Base-by-base conservation (phyloP, 2,888 invertebrate genomes). In the Catocala sponsa region DNA sequence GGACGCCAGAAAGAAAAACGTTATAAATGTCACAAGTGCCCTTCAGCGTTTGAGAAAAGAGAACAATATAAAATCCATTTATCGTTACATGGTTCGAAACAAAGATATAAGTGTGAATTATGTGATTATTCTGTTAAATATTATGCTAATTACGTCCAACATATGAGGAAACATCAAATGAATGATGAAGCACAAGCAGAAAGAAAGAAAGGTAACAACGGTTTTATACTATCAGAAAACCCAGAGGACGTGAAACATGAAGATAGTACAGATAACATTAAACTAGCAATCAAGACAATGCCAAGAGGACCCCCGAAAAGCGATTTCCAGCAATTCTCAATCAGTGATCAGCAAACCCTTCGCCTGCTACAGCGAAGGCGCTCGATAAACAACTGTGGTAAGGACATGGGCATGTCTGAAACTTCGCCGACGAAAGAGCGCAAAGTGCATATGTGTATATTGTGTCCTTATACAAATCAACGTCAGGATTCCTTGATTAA, bases 81-180 rank as follows among this genome's bases (percentile, higher is more conserved):
- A 74, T 96, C 97, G 13, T 91, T 98, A 49, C 98, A 98, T 83
- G 98, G 98, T 4, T 97, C 98, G 0, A 96, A 97, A 79, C 97
- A 98, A 86, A 95, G 97, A 65, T 98, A 97, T 86, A 96, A 96
- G 76, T 98, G 98, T 91, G 96, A 97, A 77, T 94, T 96, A 48
- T 98, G 98, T 88, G 98, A 98, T 90, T 98, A 98, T 88, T 97
- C 98, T 1, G 98, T 98, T 0, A 97, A 97, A 78, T 97, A 97
- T 85, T 97, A 97, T 78, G 97, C 98, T 1, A 97, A 98, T 84
- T 97, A 97, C 76, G 96, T 96, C 43, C 98, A 98, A 84, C 98
- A 98, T 83, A 94, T 96, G 90, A 96, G 96, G 65, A 97, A 98
- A 81, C 98, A 98, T 85, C 96, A 96, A 83, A 95, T 96, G 86